Evolutionary conservation across 92 coral and sea anemone species (phyloP).

Genomic region (Zoanthus sociatus): DNA sequence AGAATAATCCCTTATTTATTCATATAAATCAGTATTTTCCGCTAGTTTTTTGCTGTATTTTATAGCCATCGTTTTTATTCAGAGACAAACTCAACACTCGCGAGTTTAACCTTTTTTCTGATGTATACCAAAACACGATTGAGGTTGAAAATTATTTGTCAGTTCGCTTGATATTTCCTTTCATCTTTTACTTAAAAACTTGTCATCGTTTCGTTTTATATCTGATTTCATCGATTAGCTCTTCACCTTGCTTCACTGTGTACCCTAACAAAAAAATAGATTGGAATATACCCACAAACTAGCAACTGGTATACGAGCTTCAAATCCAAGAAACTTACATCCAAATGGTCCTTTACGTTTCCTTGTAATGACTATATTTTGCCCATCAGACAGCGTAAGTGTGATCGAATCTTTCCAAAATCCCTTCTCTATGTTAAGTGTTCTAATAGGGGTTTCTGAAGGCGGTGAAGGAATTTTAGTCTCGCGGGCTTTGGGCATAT

Average conservation of each 20-base stretch:
- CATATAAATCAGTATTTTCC: too few species aligned
- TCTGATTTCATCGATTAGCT: neutral
- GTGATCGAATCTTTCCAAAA: slow-evolving; percentile 1
- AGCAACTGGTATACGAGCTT: neutral
- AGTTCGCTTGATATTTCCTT: too few species aligned
- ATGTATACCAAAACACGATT: neutral
- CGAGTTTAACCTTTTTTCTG: neutral
- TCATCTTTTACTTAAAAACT: neutral
- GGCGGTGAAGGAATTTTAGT: neutral
- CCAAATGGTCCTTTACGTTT: neutral
- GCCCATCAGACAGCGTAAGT: neutral
- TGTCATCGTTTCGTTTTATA: neutral
- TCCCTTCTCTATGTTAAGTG: neutral
- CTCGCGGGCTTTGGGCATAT: neutral
- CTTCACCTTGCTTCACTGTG: neutral
- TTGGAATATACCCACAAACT: neutral
- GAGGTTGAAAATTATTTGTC: too few species aligned
- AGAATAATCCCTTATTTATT: too few species aligned
- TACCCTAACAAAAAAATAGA: neutral
- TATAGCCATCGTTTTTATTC: neutral
- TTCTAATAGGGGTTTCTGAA: neutral
- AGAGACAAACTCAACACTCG: neutral
- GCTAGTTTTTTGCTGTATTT: too few species aligned
- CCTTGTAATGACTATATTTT: neutral
- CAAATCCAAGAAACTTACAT: neutral